Base-by-base conservation (phyloP, 2,888 invertebrate genomes). In the Temnothorax rugatulus region DNA sequence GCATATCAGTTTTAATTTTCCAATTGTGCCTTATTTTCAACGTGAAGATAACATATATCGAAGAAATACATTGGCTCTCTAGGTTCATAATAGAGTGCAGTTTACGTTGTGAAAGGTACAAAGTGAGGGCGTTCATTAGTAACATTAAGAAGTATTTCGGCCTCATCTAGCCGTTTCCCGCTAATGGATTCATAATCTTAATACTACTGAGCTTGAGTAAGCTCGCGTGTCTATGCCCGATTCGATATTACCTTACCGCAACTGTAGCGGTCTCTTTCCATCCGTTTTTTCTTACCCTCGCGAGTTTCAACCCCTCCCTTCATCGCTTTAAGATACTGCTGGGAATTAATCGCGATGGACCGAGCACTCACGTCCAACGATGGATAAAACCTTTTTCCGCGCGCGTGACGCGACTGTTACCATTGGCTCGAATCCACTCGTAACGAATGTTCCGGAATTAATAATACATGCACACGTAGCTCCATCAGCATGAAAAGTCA, bases 141-240 rank as follows among this genome's bases (percentile, higher is more conserved):
- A 83, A 86, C 88, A 89, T 87, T 71, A 86, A 84, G 79, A 86
- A 87, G 84, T 86, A 88, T 91, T 91, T 87, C 86, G 85, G 88
- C 85, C 89, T 89, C 90, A 82, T 90, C 88, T 84, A 90, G 84
- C 29, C 87, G 87, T 90, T 89, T 87, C 87, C 86, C 87, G 87
- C 92, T 93, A 93, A 93, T 93, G 93, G 93, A 93, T 93, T 93
- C 93, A 92, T 93, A 93, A 93, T 93, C 93, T 93, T 93, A 92
- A 92, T 93, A 93, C 89, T 50, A 68, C 47, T 29, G 83, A 90
- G 85, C 86, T 87, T 25, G 47, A 68, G 66, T 68, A 87, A 89
- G 87, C 89, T 92, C 89, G 91, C 93, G 92, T 92, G 92, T 89
- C 91, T 88, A 87, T 86, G 84, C 90, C 88, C 92, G 91, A 92